Percentiles rank a stretch among this genome's conserved stretches.
Conservation (phyloP, 1,140 invertebrate genomes). For the Bombus consobrinus region DNA sequence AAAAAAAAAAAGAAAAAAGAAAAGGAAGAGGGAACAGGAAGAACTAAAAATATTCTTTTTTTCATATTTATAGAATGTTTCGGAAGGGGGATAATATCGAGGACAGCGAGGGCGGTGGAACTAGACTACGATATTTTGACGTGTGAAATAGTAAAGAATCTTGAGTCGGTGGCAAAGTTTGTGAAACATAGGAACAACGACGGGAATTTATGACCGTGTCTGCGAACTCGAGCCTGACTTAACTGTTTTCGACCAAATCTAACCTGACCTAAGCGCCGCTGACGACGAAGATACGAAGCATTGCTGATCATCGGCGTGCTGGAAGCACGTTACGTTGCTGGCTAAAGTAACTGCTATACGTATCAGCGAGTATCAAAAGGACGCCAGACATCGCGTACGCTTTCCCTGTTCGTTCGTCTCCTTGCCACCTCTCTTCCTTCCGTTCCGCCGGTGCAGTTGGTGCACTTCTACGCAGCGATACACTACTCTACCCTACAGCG, state of each 20-base stretch:
- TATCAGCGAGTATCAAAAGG: constrained; percentile 6
- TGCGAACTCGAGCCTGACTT: constrained; percentile 7
- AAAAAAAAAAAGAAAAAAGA: too few relatives aligned
- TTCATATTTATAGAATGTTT: constrained; percentile 22
- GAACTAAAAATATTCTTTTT: neutral
- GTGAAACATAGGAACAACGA: constrained; percentile 6
- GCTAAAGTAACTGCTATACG: neutral
- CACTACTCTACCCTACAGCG: neutral
- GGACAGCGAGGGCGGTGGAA: constrained; percentile 5
- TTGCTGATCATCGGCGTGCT: constrained; percentile 34
- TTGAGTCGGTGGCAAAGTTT: neutral
- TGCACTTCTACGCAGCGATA: constrained; percentile 16
- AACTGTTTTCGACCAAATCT: constrained; percentile 20
- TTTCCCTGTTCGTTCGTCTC: constrained; percentile 45
- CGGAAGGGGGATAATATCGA: neutral
- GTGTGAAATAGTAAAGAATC: constrained; percentile 14
- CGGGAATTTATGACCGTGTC: constrained; percentile 12
- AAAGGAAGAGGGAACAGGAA: neutral
- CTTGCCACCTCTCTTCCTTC: constrained; percentile 44
- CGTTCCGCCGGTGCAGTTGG: constrained; percentile 38
- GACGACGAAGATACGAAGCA: constrained; percentile 51
- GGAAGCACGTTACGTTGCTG: constrained; percentile 22
- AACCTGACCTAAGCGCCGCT: constrained; percentile 46
- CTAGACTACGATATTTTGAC: neutral
- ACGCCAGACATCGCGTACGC: constrained; percentile 30